A percentile compares a stretch with the other conserved stretches of the same genome.
These are phyloP conservation scores for Amiota mariae DNA, from an alignment of 2,888 invertebrate genomes.

Conservation along the genomic window DNA sequence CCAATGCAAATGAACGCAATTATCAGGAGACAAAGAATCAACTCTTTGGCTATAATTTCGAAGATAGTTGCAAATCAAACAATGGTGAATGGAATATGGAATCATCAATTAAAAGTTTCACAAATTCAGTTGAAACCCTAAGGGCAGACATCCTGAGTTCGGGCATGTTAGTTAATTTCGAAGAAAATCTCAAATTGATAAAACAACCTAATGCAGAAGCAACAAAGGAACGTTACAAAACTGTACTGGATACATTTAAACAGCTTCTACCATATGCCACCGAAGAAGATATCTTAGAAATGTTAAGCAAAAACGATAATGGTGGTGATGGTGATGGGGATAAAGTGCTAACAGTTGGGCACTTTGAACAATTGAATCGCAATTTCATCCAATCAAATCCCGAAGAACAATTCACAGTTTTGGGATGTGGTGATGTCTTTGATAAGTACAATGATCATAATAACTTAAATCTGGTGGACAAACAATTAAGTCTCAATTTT, in stretches of 20 bases:
- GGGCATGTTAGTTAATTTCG: conserved; percentile 67
- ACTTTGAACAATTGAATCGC: conserved; percentile 60
- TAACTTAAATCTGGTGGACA: conserved; percentile 40
- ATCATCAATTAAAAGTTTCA: conserved; percentile 58
- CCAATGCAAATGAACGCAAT: conserved; percentile 71
- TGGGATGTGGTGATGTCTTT: conserved; percentile 71
- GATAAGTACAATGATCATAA: conserved; percentile 71
- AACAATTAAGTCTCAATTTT: conserved; percentile 5
- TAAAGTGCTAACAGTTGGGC: conserved; percentile 48
- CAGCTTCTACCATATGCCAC: conserved; percentile 57
- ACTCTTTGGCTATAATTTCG: conserved; percentile 70
- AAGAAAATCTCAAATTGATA: conserved; percentile 55
- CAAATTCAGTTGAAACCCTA: conserved; percentile 63
- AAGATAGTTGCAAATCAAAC: conserved; percentile 6
- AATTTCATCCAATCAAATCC: conserved; percentile 53
- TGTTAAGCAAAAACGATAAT: conserved; percentile 35
- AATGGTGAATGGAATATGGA: conserved; percentile 40
- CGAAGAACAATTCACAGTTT: conserved; percentile 61
- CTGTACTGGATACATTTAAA: conserved; percentile 49
- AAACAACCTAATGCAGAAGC: conserved; percentile 19
- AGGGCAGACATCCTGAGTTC: conserved; percentile 64
- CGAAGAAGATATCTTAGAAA: conserved; percentile 39
- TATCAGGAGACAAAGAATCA: conserved; percentile 72
- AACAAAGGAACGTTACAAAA: conserved; percentile 27
- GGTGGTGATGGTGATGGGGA: background rate